Percentiles rank a stretch among this genome's conserved stretches.
Evolutionary conservation across 2,113 vertebrate genomes (phyloP).

Genomic region (Gorsachius goisagi): DNA sequence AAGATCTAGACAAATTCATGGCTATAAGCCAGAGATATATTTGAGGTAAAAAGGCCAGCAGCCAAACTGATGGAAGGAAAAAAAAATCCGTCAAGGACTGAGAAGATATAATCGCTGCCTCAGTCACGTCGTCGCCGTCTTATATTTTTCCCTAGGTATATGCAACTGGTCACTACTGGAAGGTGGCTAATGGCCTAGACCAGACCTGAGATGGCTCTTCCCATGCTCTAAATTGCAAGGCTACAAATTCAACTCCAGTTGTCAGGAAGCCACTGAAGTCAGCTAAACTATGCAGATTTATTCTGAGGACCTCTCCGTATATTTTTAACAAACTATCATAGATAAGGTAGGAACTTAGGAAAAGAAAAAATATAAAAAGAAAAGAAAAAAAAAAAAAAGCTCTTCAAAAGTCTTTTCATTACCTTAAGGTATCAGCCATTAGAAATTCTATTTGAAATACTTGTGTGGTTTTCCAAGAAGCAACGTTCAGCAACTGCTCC

Average conservation of each 20-base stretch:
- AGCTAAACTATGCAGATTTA: neutral
- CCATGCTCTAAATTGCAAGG: neutral
- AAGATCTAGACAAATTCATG: neutral
- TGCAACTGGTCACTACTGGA: neutral
- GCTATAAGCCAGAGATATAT: neutral
- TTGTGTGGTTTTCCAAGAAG: neutral
- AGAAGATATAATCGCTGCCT: neutral
- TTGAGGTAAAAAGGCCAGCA: neutral
- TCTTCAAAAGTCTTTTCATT: neutral
- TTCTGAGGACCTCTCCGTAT: neutral
- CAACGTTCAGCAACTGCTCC: neutral
- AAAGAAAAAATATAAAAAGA: neutral
- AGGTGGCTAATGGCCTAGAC: neutral
- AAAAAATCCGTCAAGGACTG: neutral
- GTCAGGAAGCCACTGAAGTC: neutral
- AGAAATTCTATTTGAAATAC: neutral
- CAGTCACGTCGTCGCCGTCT: neutral
- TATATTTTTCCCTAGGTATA: neutral
- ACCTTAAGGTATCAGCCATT: neutral
- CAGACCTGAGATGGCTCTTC: neutral
- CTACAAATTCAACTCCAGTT: neutral
- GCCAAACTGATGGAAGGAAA: neutral
- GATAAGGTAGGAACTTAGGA: neutral
- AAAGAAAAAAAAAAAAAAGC: neutral
- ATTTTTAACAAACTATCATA: neutral